These are phyloP conservation scores for Acanthaster planci DNA, from an alignment of 35 echinoderm and acorn worm species.

Conservation along the genomic window DNA sequence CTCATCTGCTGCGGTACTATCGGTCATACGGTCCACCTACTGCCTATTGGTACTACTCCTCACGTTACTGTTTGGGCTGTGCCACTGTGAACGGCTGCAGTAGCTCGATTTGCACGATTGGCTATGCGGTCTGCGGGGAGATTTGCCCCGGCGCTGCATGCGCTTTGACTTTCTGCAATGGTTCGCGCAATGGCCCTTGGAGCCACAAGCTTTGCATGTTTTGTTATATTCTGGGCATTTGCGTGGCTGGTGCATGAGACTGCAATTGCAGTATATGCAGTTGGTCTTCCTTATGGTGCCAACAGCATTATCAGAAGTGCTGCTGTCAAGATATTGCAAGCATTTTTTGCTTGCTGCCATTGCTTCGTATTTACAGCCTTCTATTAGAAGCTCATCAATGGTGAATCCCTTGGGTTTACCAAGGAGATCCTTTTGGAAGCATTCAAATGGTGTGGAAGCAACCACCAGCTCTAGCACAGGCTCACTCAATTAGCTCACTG, in stretches of 20 bases:
- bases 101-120: not conserved
- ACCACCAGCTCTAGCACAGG: constrained; percentile 44
- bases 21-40: not conserved
- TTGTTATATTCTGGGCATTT: constrained; percentile 64
- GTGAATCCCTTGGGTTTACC: constrained; percentile 46
- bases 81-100: not conserved
- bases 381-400: constrained; percentile 41
- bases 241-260: constrained; percentile 39
- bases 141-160: not conserved
- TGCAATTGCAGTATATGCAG: constrained; percentile 51
- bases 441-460: constrained; percentile 42
- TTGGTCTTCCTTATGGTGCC: not conserved
- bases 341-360: constrained; percentile 25
- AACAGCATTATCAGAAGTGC: not conserved
- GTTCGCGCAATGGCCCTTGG: constrained; percentile 19
- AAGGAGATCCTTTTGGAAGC: constrained; percentile 46
- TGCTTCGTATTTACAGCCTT: constrained; percentile 61
- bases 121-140: not conserved
- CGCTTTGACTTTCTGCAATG: not conserved
- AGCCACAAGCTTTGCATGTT: not conserved
- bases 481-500: constrained; percentile 31
- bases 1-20: not conserved
- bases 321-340: constrained; percentile 7
- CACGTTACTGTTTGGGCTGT: not conserved
- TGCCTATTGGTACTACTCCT: not conserved